Evolutionary conservation across 2,888 invertebrate species (phyloP).

Genomic region (Euplexia lucipara): DNA sequence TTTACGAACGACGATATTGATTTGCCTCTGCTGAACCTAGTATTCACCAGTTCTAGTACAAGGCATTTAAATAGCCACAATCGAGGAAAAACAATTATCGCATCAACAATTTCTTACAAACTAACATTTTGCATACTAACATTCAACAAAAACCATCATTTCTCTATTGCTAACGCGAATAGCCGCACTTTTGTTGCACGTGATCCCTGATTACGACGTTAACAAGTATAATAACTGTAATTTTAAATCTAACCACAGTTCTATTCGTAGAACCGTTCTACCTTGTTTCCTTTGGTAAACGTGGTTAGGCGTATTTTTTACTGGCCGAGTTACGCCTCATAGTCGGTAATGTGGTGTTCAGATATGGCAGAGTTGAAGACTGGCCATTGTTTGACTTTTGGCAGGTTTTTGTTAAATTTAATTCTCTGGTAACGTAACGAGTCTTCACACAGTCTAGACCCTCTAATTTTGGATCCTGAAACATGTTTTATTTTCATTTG

Average conservation of each 20-base stretch:
- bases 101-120: constrained; percentile 28
- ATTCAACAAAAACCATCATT: constrained; percentile 51
- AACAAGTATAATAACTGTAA: constrained; percentile 80
- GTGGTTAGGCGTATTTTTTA: constrained; percentile 69
- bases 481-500: constrained; percentile 10
- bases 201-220: constrained; percentile 73
- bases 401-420: constrained; percentile 32
- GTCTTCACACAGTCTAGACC: background rate
- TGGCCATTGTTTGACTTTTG: constrained; percentile 49
- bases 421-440: constrained; percentile 24
- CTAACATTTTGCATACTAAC: constrained; percentile 36
- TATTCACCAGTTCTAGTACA: background rate
- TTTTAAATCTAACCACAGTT: constrained; percentile 77
- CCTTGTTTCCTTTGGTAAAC: constrained; percentile 75
- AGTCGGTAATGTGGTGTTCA: constrained; percentile 47
- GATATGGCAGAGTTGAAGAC: constrained; percentile 43
- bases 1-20: too few species aligned
- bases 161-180: constrained; percentile 64
- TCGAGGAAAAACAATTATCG: constrained; percentile 38
- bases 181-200: constrained; percentile 68
- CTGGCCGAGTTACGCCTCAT: constrained; percentile 52
- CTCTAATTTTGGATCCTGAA: background rate
- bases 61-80: background rate
- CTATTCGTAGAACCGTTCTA: constrained; percentile 77
- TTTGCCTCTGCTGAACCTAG: background rate